Percentiles rank a stretch among this genome's conserved stretches.
phyloP scores from a whole-genome alignment of 2,888 invertebrate genomes.

The Epistrophella euchroma region DNA sequence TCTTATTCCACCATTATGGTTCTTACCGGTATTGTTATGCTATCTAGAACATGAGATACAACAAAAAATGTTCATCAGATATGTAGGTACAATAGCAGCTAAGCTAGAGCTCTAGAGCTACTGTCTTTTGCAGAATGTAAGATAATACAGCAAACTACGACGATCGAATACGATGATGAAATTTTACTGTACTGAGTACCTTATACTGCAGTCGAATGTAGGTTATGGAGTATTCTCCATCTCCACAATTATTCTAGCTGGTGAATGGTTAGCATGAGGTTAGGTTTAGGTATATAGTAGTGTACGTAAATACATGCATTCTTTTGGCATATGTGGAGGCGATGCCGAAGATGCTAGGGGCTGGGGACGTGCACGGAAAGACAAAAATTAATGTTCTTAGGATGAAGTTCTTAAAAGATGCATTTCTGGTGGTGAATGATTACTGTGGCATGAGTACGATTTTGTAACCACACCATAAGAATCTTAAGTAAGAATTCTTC shows the following conservation, averaged over 20 bases:
- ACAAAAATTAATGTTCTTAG: constrained; percentile 44
- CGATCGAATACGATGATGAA: constrained; percentile 56
- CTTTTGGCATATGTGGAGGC: constrained; percentile 47
- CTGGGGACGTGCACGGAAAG: background rate
- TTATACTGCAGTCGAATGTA: constrained; percentile 53
- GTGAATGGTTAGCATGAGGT: constrained; percentile 21
- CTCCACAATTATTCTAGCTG: constrained; percentile 41
- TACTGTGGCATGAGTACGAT: constrained; percentile 49
- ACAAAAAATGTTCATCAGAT: constrained; percentile 26
- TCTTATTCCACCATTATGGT: constrained; percentile 29
- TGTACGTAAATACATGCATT: background rate
- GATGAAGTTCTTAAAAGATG: constrained; percentile 52
- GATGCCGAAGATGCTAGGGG: constrained; percentile 24
- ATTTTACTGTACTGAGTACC: constrained; percentile 32
- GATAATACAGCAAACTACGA: constrained; percentile 48
- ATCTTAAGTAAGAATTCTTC: constrained; percentile 56
- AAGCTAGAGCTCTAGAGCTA: constrained; percentile 10
- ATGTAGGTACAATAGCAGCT: constrained; percentile 28
- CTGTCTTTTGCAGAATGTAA: constrained; percentile 42
- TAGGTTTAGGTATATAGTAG: constrained; percentile 28
- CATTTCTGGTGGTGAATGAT: constrained; percentile 30
- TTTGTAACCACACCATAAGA: constrained; percentile 57
- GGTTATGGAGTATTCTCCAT: constrained; percentile 58
- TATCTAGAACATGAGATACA: constrained; percentile 70
- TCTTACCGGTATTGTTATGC: constrained; percentile 72